Evolutionary conservation across 1,140 invertebrate genomes (phyloP), one percentile per base, ranked within the genome.

Genomic region (Lepeophtheirus salmonis): DNA sequence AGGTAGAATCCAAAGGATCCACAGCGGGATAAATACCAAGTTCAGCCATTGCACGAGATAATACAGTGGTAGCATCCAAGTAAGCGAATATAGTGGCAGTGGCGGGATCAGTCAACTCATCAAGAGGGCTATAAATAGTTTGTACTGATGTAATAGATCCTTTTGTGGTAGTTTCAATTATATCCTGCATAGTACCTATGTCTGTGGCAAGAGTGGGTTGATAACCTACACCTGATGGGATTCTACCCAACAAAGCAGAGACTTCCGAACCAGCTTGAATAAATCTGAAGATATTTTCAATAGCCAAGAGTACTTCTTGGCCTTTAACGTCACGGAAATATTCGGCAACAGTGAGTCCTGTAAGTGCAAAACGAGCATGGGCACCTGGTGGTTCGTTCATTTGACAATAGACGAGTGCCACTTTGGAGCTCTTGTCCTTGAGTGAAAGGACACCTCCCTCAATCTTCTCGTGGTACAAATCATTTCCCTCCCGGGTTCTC

Each of bases 211-310:
- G 67, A 12, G 78, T 79, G 52, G 78, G 78, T 66, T 79, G 79
- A 67, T 79, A 79, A 68, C 78, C 78, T 63, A 79, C 77, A 70
- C 77, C 78, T 55, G 78, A 80, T 51, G 78, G 78, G 63, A 79
- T 80, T 75, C 79, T 77, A 66, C 79, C 78, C 64, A 79, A 66
- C 70, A 79, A 56, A 41, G 66, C 66, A 59, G 66, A 67, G 58
- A 67, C 66, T 75, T 99, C 95, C 53, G 95, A 98, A 80, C 95
- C 95, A 71, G 95, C 95, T 74, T 98, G 95, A 61, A 94, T 98
- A 76, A 98, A 99, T 73, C 95, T 82, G 83, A 98, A 98, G 78
- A 98, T 99, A 78, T 99, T 99, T 78, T 98, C 95, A 76, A 99
- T 97, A 74, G 98, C 98, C 26, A 99, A 82, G 69, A 99, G 74